Evolutionary conservation across 2,797 vertebrate species (phyloP).

Genomic region (Spinus pinus): DNA sequence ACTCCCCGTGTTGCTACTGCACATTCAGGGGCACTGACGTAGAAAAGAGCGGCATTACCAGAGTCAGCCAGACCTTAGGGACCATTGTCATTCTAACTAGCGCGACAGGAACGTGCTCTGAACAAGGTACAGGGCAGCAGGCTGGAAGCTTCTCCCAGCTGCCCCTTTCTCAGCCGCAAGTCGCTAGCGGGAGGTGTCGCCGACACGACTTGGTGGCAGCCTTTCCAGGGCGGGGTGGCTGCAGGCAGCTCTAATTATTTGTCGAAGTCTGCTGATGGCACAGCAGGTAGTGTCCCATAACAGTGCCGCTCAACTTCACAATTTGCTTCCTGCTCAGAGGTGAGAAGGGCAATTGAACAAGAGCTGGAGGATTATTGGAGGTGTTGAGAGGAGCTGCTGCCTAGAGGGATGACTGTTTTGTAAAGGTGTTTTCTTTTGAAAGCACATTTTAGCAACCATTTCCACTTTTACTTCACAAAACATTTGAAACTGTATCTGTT

Average conservation of each 20-base stretch:
- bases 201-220: not conserved
- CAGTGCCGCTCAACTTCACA: not conserved
- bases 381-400: not conserved
- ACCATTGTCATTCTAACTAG: not conserved
- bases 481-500: not conserved
- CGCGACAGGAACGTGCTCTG: not conserved
- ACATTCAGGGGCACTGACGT: not conserved
- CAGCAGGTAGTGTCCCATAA: not conserved
- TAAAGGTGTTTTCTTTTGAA: not conserved
- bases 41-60: not conserved
- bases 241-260: constrained; percentile 9
- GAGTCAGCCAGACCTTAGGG: not conserved
- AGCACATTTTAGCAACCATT: not conserved
- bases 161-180: not conserved
- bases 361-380: constrained; percentile 12
- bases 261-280: not conserved
- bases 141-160: not conserved
- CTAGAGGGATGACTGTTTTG: not conserved
- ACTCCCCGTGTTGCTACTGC: not conserved
- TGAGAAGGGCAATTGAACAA: constrained; percentile 40
- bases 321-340: constrained; percentile 32
- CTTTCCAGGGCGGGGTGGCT: not conserved
- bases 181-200: not conserved
- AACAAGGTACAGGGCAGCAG: not conserved
- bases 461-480: not conserved